Conservation (phyloP, 2,888 invertebrate species). For the Clostera curtula region DNA sequence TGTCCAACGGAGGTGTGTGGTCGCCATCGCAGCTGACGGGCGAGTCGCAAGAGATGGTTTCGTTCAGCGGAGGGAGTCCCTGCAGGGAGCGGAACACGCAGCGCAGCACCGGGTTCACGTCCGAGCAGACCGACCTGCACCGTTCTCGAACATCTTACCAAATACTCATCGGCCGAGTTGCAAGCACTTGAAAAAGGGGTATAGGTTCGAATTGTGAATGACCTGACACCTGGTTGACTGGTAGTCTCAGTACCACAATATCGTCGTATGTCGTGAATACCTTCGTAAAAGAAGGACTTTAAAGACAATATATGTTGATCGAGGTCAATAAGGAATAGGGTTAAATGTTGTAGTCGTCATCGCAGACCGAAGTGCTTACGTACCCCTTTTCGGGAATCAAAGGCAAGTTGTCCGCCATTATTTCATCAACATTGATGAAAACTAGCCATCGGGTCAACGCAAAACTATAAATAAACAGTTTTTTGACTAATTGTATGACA, state of each 20-base stretch:
- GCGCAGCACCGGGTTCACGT: constrained; percentile 42
- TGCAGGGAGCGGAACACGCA: constrained; percentile 42
- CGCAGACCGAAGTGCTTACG: constrained; percentile 7
- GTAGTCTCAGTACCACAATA: not conserved
- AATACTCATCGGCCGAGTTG: too few species aligned
- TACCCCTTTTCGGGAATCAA: constrained; percentile 27
- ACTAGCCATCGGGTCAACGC: too few species aligned
- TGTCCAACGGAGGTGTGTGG: constrained; percentile 2
- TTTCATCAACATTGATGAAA: constrained; percentile 1
- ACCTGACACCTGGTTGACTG: not conserved
- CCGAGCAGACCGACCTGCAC: constrained; percentile 33
- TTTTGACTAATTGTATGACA: too few species aligned
- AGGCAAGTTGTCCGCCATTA: constrained; percentile 27
- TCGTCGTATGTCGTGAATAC: not conserved
- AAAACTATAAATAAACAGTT: too few species aligned
- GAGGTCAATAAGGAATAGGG: not conserved
- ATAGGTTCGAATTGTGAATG: not conserved
- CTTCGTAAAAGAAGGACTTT: not conserved
- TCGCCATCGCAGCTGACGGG: not conserved
- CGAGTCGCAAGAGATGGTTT: too few species aligned
- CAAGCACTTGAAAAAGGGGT: too few species aligned
- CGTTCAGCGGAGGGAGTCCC: constrained; percentile 34
- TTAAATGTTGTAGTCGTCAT: not conserved
- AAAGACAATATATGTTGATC: not conserved
- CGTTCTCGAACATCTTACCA: not conserved